Evolutionary conservation across 2,797 vertebrate genomes (phyloP).

Genomic region (Xenentodon cancila): DNA sequence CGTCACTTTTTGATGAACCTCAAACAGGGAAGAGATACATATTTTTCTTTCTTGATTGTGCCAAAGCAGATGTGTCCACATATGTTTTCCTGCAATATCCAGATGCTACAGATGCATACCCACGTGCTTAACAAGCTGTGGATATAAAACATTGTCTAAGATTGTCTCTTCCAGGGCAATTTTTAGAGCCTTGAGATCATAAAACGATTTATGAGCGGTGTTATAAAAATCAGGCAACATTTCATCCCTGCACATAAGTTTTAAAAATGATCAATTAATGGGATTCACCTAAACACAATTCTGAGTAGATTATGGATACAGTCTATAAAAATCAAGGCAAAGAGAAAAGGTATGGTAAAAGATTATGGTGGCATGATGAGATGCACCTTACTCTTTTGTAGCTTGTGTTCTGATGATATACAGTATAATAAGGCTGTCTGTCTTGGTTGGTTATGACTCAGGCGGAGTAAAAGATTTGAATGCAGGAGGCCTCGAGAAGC

Average conservation of each 20-base stretch:
- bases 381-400: slow-evolving; percentile 63
- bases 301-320: slow-evolving; percentile 70
- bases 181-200: slow-evolving; percentile 73
- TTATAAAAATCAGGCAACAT: slow-evolving; percentile 75
- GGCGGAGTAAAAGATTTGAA: slow-evolving; percentile 53
- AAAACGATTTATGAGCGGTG: slow-evolving; percentile 75
- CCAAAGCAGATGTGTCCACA: slow-evolving; percentile 83
- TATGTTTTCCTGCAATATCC: slow-evolving; percentile 82
- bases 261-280: slow-evolving; percentile 74
- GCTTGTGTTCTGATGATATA: slow-evolving; percentile 71
- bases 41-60: slow-evolving; percentile 72
- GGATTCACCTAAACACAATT: slow-evolving; percentile 72
- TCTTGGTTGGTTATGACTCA: slow-evolving; percentile 66
- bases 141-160: slow-evolving; percentile 85
- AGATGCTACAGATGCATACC: slow-evolving; percentile 83
- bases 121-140: slow-evolving; percentile 86
- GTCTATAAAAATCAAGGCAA: slow-evolving; percentile 77
- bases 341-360: slow-evolving; percentile 69
- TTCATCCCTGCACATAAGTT: slow-evolving; percentile 73
- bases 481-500: slow-evolving; percentile 53
- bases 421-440: slow-evolving; percentile 71
- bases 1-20: slow-evolving; percentile 71
- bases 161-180: slow-evolving; percentile 76
- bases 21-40: slow-evolving; percentile 68
- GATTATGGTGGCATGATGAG: slow-evolving; percentile 75